Evolutionary conservation across 2,888 invertebrate genomes (phyloP).

Genomic region (Colletes collaris): DNA sequence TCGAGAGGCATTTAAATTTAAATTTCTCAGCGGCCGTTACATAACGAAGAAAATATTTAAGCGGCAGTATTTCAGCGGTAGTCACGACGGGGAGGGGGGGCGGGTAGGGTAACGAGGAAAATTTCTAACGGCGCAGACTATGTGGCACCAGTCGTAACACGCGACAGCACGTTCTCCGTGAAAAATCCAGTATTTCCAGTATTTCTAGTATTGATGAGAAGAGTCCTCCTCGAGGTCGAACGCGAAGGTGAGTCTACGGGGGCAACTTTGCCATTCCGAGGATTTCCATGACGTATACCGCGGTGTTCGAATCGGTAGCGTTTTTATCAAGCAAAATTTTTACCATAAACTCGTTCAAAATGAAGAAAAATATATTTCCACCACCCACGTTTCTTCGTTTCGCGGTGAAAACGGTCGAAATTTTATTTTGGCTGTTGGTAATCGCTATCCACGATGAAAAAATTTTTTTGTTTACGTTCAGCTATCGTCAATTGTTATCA

Average conservation of each 20-base stretch:
- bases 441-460: too few species aligned
- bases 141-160: slow-evolving; percentile 51
- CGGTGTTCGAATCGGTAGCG: background rate
- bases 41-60: slow-evolving; percentile 53
- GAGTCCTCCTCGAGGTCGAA: slow-evolving; percentile 46
- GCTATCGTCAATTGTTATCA: too few species aligned
- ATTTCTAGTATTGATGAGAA: slow-evolving; percentile 57
- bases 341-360: background rate
- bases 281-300: slow-evolving; percentile 30
- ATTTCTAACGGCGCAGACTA: slow-evolving; percentile 51
- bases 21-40: slow-evolving; percentile 49
- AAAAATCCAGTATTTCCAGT: slow-evolving; percentile 69
- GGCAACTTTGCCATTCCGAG: slow-evolving; percentile 45
- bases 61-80: slow-evolving; percentile 17
- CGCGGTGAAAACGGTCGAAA: too few species aligned
- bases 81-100: too few species aligned
- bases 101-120: slow-evolving; percentile 43
- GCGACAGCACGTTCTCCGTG: slow-evolving; percentile 48
- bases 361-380: background rate
- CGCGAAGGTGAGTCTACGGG: slow-evolving; percentile 51
- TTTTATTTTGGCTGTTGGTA: too few species aligned
- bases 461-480: too few species aligned
- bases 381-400: too few species aligned
- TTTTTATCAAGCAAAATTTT: background rate
- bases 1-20: slow-evolving; percentile 55